Evolutionary conservation across 2,797 vertebrate genomes (phyloP).

Genomic region (Sphaeramia orbicularis): DNA sequence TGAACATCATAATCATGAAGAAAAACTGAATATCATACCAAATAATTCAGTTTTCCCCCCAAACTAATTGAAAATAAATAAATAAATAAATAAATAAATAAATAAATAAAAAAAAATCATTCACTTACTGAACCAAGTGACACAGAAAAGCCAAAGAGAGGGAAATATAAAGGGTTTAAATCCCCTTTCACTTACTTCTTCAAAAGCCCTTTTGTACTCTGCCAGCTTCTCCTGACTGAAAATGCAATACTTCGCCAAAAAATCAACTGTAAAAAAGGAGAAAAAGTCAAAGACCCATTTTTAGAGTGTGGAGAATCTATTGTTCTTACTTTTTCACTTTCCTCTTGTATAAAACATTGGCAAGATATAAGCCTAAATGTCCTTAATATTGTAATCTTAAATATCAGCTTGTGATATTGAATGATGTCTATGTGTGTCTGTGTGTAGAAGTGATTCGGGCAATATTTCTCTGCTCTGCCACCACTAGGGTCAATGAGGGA

Average conservation of each 20-base stretch:
- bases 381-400: no score
- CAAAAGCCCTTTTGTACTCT: slow-evolving; percentile 93
- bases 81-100: no score
- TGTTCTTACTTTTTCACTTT: neutral
- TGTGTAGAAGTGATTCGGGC: slow-evolving; percentile 51
- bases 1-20: neutral
- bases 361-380: no score
- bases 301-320: slow-evolving; percentile 21
- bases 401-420: no score
- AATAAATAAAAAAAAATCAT: neutral
- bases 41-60: no score
- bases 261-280: slow-evolving; percentile 88
- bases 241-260: slow-evolving; percentile 95
- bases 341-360: no score
- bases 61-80: slow-evolving; percentile 1
- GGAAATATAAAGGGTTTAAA: slow-evolving; percentile 68
- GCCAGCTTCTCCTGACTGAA: slow-evolving; percentile 93
- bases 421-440: slow-evolving; percentile 26
- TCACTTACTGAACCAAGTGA: slow-evolving; percentile 3
- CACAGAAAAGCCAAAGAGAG: slow-evolving; percentile 36
- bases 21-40: no score
- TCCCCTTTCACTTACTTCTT: slow-evolving; percentile 91
- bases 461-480: slow-evolving; percentile 63
- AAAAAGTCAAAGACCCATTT: slow-evolving; percentile 46
- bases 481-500: slow-evolving; percentile 42